phyloP scores from a whole-genome alignment of 2,888 invertebrate genomes.

The Rhynchonema sp. region DNA sequence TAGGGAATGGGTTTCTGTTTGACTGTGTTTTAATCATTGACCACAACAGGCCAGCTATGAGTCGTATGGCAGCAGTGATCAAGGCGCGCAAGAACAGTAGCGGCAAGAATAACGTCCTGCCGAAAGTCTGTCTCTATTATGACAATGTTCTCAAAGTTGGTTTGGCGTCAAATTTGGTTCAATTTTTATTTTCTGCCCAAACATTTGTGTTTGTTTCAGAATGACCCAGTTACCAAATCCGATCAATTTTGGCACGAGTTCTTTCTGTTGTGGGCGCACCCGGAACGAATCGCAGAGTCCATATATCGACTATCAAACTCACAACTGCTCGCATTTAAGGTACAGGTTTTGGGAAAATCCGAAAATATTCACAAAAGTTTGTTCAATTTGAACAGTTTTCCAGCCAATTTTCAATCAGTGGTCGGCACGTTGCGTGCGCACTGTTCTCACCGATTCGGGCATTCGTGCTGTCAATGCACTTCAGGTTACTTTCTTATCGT shows the following conservation, averaged over 20 bases:
- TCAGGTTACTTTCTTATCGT: background rate
- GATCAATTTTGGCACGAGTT: background rate
- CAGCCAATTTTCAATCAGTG: background rate
- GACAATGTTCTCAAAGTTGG: background rate
- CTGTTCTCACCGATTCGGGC: background rate
- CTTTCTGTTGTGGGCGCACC: background rate
- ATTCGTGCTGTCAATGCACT: background rate
- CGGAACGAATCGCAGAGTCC: background rate
- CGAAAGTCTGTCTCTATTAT: background rate
- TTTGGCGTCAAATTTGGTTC: background rate
- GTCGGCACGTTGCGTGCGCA: background rate
- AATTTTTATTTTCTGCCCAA: background rate
- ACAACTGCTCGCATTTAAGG: background rate
- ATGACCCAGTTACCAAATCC: background rate
- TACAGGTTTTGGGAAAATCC: background rate
- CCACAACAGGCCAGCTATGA: too few species aligned
- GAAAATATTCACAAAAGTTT: too few species aligned
- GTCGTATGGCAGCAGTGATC: too few species aligned
- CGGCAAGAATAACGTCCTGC: background rate
- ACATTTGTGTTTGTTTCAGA: too few species aligned
- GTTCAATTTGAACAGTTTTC: too few species aligned
- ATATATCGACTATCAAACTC: background rate
- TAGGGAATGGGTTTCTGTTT: too few species aligned
- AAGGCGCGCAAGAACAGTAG: too few species aligned
- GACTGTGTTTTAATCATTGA: too few species aligned